A percentile compares a stretch with the other conserved stretches of the same genome.
These are phyloP conservation scores for Rhinopomastus cyanomelas DNA, from an alignment of 2,113 vertebrate genomes.

Conservation along the genomic window DNA sequence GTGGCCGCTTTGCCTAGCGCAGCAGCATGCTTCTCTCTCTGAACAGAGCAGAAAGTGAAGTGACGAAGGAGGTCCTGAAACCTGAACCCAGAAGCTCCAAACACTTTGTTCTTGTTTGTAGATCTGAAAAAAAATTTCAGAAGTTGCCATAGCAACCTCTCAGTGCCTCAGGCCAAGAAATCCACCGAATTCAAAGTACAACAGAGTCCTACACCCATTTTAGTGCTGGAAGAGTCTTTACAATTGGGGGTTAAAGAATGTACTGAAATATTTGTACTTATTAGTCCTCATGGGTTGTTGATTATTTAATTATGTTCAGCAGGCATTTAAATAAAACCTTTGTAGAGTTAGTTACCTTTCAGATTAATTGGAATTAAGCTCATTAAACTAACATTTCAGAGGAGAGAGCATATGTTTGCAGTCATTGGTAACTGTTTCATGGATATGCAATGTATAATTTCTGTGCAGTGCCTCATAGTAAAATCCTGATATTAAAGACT, in stretches of 20 bases:
- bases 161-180: too few relatives aligned
- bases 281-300: neutral
- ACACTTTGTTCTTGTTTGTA: too few relatives aligned
- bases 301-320: neutral
- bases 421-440: neutral
- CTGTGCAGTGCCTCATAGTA: neutral
- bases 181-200: too few relatives aligned
- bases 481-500: neutral
- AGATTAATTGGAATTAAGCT: neutral
- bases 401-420: neutral
- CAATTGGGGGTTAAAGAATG: neutral
- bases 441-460: neutral
- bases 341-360: neutral
- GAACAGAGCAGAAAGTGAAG: too few relatives aligned
- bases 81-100: too few relatives aligned
- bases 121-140: too few relatives aligned
- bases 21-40: too few relatives aligned
- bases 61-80: too few relatives aligned
- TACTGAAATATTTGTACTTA: neutral
- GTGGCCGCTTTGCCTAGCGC: too few relatives aligned
- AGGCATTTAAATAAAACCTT: constrained; percentile 1
- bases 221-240: neutral
- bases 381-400: neutral
- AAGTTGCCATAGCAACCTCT: too few relatives aligned
- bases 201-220: neutral